These are phyloP conservation scores for Rhinolophus ferrumequinum DNA, from an alignment of 2,113 vertebrate species.

Conservation along the genomic window DNA sequence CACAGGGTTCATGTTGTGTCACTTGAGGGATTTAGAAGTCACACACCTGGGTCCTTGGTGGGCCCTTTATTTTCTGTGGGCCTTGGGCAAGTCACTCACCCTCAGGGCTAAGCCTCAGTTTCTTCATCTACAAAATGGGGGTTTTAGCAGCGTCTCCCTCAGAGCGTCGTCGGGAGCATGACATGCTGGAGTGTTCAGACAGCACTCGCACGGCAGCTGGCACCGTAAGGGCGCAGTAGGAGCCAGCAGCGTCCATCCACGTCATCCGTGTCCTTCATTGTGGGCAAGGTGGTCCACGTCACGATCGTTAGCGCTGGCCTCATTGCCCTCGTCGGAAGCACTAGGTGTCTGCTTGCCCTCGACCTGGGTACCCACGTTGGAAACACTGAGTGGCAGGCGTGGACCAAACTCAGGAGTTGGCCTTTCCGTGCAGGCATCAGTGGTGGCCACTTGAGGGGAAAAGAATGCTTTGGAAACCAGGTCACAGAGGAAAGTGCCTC, in stretches of 20 bases:
- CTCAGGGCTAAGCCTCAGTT: not conserved
- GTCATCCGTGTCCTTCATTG: accelerated
- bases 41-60: accelerated
- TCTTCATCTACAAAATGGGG: not conserved
- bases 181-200: no score
- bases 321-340: accelerated
- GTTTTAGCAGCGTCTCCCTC: not conserved
- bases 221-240: accelerated
- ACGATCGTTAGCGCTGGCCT: accelerated
- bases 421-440: accelerated
- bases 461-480: slow-evolving; percentile 48
- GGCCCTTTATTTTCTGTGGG: not conserved
- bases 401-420: not conserved
- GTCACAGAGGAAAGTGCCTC: slow-evolving; percentile 54
- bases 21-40: not conserved
- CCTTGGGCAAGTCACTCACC: not conserved
- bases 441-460: not conserved
- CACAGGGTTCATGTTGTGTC: accelerated
- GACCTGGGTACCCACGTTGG: not conserved
- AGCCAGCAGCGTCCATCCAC: accelerated
- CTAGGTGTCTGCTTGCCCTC: accelerated
- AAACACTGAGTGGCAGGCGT: not conserved
- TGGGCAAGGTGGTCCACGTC: accelerated
- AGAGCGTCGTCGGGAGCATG: accelerated
- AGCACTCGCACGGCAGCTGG: accelerated